phyloP scores from a whole-genome alignment of 2,113 vertebrate genomes.

The Periophthalmodon schlosseri region DNA sequence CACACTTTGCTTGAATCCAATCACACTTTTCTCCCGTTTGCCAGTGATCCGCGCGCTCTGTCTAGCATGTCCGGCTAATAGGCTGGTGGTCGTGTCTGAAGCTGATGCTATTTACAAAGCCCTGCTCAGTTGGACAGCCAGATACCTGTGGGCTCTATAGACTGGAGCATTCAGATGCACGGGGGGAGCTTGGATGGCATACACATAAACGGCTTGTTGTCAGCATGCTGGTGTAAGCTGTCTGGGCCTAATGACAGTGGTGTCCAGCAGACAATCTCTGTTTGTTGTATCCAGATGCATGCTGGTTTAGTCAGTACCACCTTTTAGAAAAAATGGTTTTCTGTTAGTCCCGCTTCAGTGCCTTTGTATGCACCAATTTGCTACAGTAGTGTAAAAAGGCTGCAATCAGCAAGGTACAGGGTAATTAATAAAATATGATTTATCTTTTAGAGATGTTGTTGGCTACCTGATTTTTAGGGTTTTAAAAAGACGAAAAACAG shows the following conservation, averaged over 20 bases:
- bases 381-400: neutral
- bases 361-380: neutral
- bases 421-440: neutral
- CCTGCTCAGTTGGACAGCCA: slow-evolving; percentile 46
- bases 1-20: slow-evolving; percentile 30
- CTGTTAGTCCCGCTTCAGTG: neutral
- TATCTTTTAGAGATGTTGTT: neutral
- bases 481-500: too few species aligned
- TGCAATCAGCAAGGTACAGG: neutral
- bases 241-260: slow-evolving; percentile 12
- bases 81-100: slow-evolving; percentile 43
- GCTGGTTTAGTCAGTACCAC: neutral
- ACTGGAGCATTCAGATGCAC: slow-evolving; percentile 28
- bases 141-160: slow-evolving; percentile 48
- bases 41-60: slow-evolving; percentile 46
- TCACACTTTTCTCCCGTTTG: slow-evolving; percentile 21
- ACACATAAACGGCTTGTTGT: slow-evolving; percentile 37
- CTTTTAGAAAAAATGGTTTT: neutral
- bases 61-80: slow-evolving; percentile 57
- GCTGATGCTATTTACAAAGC: slow-evolving; percentile 56
- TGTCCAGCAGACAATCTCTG: neutral
- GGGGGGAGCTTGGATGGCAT: slow-evolving; percentile 16
- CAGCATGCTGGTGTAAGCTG: slow-evolving; percentile 24
- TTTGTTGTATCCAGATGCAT: neutral
- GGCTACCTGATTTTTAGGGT: too few species aligned